Evolutionary conservation across 2,888 invertebrate genomes (phyloP).

Genomic region (Harpalus rufipes): DNA sequence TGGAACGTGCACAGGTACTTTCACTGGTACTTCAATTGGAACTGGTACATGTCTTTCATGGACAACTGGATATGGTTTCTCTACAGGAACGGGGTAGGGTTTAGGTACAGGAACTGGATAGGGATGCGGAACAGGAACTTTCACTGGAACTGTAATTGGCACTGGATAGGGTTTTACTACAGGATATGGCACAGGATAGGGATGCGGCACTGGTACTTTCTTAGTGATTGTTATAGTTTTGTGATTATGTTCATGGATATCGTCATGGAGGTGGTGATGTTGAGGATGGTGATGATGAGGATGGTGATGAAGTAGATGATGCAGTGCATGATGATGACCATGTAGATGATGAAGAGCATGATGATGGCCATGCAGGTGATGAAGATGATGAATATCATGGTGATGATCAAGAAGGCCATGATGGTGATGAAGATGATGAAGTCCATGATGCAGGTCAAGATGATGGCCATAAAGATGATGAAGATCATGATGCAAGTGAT

Average conservation of each 20-base stretch:
- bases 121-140: constrained; percentile 75
- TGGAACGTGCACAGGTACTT: constrained; percentile 79
- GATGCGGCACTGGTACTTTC: constrained; percentile 68
- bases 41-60: constrained; percentile 75
- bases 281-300: background rate
- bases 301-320: background rate
- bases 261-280: background rate
- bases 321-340: background rate
- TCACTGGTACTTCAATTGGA: constrained; percentile 78
- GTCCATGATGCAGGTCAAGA: background rate
- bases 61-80: constrained; percentile 77
- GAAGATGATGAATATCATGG: background rate
- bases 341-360: background rate
- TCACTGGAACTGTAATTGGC: constrained; percentile 77
- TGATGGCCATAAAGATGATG: background rate
- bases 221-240: constrained; percentile 55
- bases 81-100: constrained; percentile 79
- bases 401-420: background rate
- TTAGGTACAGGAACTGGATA: constrained; percentile 78
- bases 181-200: constrained; percentile 79
- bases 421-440: background rate
- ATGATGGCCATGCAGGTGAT: background rate
- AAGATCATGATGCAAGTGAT: constrained; percentile 1
- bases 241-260: constrained; percentile 69
- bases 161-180: constrained; percentile 79